A percentile compares a stretch with the other conserved stretches of the same genome.
Evolutionary conservation across 2,888 invertebrate genomes (phyloP).

Genomic region (Sialis lutaria): DNA sequence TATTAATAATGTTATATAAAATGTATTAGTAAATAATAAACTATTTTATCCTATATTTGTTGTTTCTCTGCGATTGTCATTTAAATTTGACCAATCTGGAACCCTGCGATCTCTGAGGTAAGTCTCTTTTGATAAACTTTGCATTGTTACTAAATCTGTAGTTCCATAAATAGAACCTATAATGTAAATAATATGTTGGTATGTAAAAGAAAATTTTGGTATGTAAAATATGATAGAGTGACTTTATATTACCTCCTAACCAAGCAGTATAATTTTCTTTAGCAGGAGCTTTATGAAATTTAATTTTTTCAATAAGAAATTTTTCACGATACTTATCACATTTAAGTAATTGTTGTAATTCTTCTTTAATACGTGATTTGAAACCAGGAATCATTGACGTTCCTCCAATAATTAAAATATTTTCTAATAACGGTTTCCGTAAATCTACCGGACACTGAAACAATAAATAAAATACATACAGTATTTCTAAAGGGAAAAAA

Average conservation of each 20-base stretch:
- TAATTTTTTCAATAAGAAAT: slow-evolving; percentile 45
- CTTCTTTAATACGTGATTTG: slow-evolving; percentile 57
- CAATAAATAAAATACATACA: slow-evolving; percentile 7
- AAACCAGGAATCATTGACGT: slow-evolving; percentile 71
- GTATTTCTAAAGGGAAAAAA: neutral
- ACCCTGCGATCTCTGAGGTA: slow-evolving; percentile 52
- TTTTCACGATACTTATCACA: slow-evolving; percentile 41
- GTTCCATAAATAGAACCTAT: slow-evolving; percentile 59
- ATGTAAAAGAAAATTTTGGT: neutral
- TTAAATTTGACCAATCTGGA: slow-evolving; percentile 66
- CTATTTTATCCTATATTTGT: neutral
- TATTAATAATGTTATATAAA: too few relatives aligned
- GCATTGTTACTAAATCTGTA: slow-evolving; percentile 49
- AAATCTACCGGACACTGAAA: slow-evolving; percentile 66
- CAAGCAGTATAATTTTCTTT: slow-evolving; percentile 72
- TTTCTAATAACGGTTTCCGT: slow-evolving; percentile 57
- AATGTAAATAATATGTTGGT: slow-evolving; percentile 10
- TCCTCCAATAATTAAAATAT: slow-evolving; percentile 78
- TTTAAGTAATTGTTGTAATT: slow-evolving; percentile 49
- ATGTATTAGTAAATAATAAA: too few relatives aligned
- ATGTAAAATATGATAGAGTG: too few relatives aligned
- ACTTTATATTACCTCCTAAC: slow-evolving; percentile 48
- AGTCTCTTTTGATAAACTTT: slow-evolving; percentile 56
- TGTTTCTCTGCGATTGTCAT: slow-evolving; percentile 32
- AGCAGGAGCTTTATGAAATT: slow-evolving; percentile 65